These are phyloP conservation scores for Hipposideros larvatus DNA, from an alignment of 2,797 vertebrate species.

Conservation along the genomic window DNA sequence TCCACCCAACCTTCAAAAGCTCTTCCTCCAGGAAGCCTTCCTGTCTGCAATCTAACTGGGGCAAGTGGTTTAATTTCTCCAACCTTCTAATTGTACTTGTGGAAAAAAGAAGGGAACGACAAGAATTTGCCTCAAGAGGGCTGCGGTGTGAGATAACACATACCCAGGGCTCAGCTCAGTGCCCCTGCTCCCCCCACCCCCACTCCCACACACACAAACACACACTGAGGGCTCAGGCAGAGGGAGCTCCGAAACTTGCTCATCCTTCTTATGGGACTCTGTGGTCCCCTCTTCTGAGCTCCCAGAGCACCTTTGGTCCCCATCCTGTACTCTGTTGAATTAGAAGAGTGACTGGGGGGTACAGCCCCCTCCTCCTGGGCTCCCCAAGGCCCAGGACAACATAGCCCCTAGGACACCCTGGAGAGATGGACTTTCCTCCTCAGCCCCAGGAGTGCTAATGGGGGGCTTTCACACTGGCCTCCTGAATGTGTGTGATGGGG, in stretches of 20 bases:
- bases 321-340: neutral
- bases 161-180: neutral
- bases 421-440: neutral
- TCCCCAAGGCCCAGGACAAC: neutral
- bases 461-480: neutral
- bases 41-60: neutral
- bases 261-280: neutral
- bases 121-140: neutral
- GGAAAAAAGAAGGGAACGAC: neutral
- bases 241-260: accelerated
- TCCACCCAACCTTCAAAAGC: neutral
- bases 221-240: neutral
- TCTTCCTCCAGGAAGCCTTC: neutral
- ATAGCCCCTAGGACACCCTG: neutral
- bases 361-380: neutral
- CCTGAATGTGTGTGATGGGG: neutral
- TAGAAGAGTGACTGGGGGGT: neutral
- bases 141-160: neutral
- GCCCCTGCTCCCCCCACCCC: neutral
- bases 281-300: neutral
- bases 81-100: neutral
- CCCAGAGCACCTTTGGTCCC: neutral
- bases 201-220: neutral
- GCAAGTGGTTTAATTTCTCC: neutral
- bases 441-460: neutral